Evolutionary conservation across 2,888 invertebrate genomes (phyloP), one percentile per base, ranked within the genome.

Genomic region (Celastrina argiolus): DNA sequence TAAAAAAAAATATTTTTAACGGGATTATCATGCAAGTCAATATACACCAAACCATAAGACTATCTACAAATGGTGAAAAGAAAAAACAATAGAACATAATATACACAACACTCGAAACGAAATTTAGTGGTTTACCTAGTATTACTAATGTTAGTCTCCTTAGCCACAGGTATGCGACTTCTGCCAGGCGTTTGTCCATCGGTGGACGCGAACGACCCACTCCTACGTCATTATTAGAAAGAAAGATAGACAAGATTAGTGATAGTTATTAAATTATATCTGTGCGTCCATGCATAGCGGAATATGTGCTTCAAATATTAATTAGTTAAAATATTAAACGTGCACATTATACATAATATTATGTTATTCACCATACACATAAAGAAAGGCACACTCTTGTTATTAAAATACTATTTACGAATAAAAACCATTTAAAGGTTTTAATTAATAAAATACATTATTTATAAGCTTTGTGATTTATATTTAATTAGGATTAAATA

Each of bases 101-200:
- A 36, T 18, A 39, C 14, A 18, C 14, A 22, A 39, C 36, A 61
- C 39, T 34, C 61, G 39, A 61, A 36, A 61, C 61, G 73, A 74
- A 73, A 70, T 69, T 69, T 66, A 68, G 68, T 69, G 73, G 74
- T 80, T 91, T 90, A 91, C 91, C 91, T 90, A 91, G 86, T 82
- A 66, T 80, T 77, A 79, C 84, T 88, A 89, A 82, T 83, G 87
- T 90, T 87, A 90, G 87, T 86, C 76, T 90, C 90, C 89, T 88
- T 91, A 78, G 85, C 83, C 75, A 91, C 85, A 71, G 91, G 91
- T 74, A 91, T 91, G 80, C 90, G 91, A 83, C 91, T 91, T 75
- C 88, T 81, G 78, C 89, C 83, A 73, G 90, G 90, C 68, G 91
- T 90, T 81, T 88, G 88, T 81, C 88, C 90, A 39, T 91, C 91